Conservation (phyloP, 2,113 vertebrate genomes). For the Amblyornis subalaris region DNA sequence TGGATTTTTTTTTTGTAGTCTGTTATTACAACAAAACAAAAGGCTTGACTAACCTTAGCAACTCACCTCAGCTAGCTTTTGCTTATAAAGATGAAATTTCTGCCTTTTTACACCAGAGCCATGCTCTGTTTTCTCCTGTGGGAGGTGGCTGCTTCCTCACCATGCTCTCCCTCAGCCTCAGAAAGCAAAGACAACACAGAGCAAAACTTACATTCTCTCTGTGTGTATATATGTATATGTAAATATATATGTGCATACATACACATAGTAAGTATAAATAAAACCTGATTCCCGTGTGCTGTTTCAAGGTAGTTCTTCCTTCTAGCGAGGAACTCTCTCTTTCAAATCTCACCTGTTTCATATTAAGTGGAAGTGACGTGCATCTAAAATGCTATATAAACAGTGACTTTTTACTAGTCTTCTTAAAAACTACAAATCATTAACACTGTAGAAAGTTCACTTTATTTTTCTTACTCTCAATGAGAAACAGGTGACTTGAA, state of each 20-base stretch:
- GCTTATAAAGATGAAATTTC: not conserved
- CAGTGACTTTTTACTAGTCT: not conserved
- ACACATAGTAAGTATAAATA: not conserved
- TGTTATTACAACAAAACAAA: not conserved
- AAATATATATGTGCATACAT: accelerated
- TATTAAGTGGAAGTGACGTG: not conserved
- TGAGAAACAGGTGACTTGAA: not conserved
- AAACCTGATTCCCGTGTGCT: not conserved
- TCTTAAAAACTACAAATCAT: not conserved
- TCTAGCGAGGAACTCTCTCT: not conserved
- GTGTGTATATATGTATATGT: accelerated
- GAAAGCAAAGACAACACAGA: not conserved
- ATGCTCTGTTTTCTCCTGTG: not conserved
- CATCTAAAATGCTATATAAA: not conserved
- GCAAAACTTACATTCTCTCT: accelerated
- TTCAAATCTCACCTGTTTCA: not conserved
- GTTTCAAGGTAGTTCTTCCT: not conserved
- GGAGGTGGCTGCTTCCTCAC: not conserved
- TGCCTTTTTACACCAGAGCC: not conserved
- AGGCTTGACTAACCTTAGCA: not conserved
- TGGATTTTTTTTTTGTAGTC: not conserved
- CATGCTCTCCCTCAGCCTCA: not conserved
- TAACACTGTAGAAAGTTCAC: not conserved
- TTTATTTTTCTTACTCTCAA: not conserved
- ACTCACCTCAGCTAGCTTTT: not conserved